Conservation (phyloP, 2,888 invertebrate genomes). For the Dromius quadrimaculatus region DNA sequence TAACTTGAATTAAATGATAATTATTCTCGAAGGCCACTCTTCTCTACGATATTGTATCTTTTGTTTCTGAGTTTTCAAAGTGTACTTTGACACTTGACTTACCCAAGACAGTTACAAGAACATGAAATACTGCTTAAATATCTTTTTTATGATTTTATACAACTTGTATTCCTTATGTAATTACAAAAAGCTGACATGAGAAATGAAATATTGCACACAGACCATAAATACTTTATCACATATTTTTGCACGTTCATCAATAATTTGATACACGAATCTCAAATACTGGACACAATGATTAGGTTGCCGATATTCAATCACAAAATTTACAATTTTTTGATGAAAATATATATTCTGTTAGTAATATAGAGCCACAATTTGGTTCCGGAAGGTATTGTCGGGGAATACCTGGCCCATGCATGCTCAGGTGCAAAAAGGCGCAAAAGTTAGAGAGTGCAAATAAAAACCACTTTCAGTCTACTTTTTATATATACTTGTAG, state of each 20-base stretch:
- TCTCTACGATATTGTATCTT: conserved; percentile 48
- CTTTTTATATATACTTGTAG: conserved; percentile 7
- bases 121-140: conserved; percentile 45
- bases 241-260: conserved; percentile 37
- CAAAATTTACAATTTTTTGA: conserved; percentile 13
- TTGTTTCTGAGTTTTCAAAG: conserved; percentile 31
- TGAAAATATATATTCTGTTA: conserved; percentile 5
- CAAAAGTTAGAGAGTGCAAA: conserved; percentile 48
- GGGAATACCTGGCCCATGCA: conserved; percentile 65
- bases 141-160: conserved; percentile 37
- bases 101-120: conserved; percentile 45
- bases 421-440: conserved; percentile 60
- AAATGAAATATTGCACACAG: conserved; percentile 47
- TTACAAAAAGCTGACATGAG: conserved; percentile 44
- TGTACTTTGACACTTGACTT: conserved; percentile 37
- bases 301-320: conserved; percentile 3
- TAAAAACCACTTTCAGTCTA: conserved; percentile 35
- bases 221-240: conserved; percentile 48
- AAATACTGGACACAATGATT: conserved; percentile 17
- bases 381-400: conserved; percentile 63
- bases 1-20: conserved; percentile 46
- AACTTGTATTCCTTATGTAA: conserved; percentile 25
- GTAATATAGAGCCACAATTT: conserved; percentile 58
- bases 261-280: conserved; percentile 2
- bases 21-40: conserved; percentile 49